Evolutionary conservation across 1,140 invertebrate species (phyloP).

Genomic region (Zaprionus kolodkinae): DNA sequence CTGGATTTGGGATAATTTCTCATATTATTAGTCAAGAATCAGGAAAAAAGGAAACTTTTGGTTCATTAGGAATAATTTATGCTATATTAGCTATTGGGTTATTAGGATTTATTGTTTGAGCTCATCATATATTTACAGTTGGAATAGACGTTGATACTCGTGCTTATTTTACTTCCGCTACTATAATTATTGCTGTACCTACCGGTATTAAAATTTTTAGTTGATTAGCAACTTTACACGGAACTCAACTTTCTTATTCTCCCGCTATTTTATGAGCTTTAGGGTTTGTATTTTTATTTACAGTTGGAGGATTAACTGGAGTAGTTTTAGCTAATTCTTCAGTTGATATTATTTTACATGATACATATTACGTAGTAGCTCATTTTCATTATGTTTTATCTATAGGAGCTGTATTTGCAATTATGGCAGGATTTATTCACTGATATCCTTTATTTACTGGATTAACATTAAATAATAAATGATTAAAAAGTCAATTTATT

Average conservation of each 20-base stretch:
- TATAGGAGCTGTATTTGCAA: too few relatives aligned
- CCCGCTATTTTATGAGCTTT: slow-evolving; percentile 65
- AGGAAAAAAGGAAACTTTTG: too few relatives aligned
- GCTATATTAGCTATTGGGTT: slow-evolving; percentile 86
- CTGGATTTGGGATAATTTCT: slow-evolving; percentile 88
- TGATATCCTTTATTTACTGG: too few relatives aligned
- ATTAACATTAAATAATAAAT: too few relatives aligned
- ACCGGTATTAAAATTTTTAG: slow-evolving; percentile 89
- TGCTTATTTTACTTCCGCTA: slow-evolving; percentile 90
- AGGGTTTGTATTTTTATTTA: slow-evolving; percentile 90
- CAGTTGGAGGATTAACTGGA: slow-evolving; percentile 87
- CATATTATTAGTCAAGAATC: slow-evolving; percentile 77
- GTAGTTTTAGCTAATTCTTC: slow-evolving; percentile 89
- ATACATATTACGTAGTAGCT: slow-evolving; percentile 91
- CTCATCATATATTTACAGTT: slow-evolving; percentile 89
- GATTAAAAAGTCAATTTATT: too few relatives aligned
- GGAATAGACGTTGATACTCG: slow-evolving; percentile 86
- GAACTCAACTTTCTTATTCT: slow-evolving; percentile 85
- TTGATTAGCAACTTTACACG: slow-evolving; percentile 82
- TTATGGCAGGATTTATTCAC: too few relatives aligned
- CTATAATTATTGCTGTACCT: slow-evolving; percentile 90
- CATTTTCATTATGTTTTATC: slow-evolving; percentile 84
- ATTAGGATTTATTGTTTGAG: slow-evolving; percentile 89
- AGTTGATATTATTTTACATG: slow-evolving; percentile 89
- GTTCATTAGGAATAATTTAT: too few relatives aligned